Base-by-base conservation (phyloP, 1,140 invertebrate genomes). In the Temnothorax curvispinosus region DNA sequence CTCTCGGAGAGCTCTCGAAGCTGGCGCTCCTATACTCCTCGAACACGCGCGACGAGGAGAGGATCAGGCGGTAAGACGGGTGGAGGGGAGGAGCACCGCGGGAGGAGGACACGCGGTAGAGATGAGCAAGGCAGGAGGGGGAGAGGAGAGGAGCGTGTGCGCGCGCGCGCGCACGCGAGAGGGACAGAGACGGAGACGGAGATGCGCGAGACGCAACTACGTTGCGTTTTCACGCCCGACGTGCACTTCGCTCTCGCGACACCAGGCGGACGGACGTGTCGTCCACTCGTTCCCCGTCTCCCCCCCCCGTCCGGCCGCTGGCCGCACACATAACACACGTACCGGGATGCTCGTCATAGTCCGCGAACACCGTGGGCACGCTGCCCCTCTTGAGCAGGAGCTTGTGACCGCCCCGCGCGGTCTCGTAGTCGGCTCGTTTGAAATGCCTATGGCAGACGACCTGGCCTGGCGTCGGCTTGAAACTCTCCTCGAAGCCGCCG, bases 401-500 rank as follows among this genome's bases (percentile, higher is more conserved):
- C 87, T 96, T 96, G 54, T 96, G 96, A 86, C 96, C 95, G 35
- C 89, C 96, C 96, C 50, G 82, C 13, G 96, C 96, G 65, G 94
- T 94, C 91, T 96, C 96, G 91, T 97, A 97, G 92, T 97, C 96
- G 1, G 95, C 94, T n/a, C 95, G 94, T 65, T 96, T 94, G 89
- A 97, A 97, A 91, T 97, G 96, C 76, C 96, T 94, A 5, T 97
- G 97, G 86, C 97, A 97, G 5, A 97, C 95, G 87, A 96, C 95
- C 54, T 96, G 95, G 75, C 96, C 95, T 93, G 96, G 96, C 35
- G 95, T 95, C 41, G 95, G 95, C 87, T 95, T 95, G 69, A 95
- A 96, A 27, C 96, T 95, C 1, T 89, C 11, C 7, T 94, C 94
- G n/a, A 96, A 94, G 7, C 94, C 94, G 21, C 95, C 95, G 86